Evolutionary conservation across 2,113 vertebrate species (phyloP), one percentile per base, ranked within the genome.

Genomic region (Ranitomeya imitator): DNA sequence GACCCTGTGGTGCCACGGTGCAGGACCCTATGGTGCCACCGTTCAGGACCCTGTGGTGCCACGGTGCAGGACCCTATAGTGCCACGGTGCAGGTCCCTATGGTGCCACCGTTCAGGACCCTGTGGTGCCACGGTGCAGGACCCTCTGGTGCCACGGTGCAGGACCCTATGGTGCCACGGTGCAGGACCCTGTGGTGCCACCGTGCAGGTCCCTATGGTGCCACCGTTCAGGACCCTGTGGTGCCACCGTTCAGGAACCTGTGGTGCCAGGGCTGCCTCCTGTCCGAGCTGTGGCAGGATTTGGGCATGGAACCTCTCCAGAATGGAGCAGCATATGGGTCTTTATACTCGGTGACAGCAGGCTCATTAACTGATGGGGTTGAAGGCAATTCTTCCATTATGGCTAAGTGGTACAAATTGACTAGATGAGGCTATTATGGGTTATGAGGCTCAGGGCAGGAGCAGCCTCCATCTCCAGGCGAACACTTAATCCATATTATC

Each of bases 361-460:
- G 60, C 65, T 87, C 37, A 51, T 67, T 79, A 13, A 23, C 18
- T 86, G 59, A 63, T 79, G 37, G 57, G 15, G 76, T 63, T 78
- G 31, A 78, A 63, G 85, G 71, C 55, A 77, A 79, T 79, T 65
- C 61, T 65, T 61, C 45, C 85, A 79, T 86, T 86, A 86, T 86
- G 76, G 63, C 52, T 86, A 86, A 86, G 85, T 86, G 60, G 77
- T 67, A 87, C 76, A 86, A 86, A 79, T 79, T 86, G 61, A 67
- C 79, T 18, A 79, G 85, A 86, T 86, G 79, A 86, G 37, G 55
- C 37, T 79, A 79, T 79, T 86, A 79, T 54, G n/a, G 85, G 85
- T 86, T 86, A 71, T 87, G 77, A 69, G 52, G 76, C 61, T 37
- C 59, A 87, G 61, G 85, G 60, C 55, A 37, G 45, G 11, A 67